Evolutionary conservation across 2,888 invertebrate genomes (phyloP), one percentile per base, ranked within the genome.

Genomic region (Bedellia somnulentella): DNA sequence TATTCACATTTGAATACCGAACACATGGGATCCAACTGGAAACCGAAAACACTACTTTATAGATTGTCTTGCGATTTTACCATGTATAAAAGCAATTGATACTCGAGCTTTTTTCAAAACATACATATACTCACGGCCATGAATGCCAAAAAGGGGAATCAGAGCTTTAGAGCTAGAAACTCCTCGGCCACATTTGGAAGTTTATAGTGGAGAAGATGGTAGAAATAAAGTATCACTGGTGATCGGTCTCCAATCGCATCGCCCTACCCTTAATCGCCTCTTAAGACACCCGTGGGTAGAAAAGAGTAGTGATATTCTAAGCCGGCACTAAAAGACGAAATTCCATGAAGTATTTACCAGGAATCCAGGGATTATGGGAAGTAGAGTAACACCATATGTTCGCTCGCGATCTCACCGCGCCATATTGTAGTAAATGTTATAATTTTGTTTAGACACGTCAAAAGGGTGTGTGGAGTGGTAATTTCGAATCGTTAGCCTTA

Each of bases 401-500:
- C 41, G 54, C 32, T 31, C 31, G 37, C 35, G 31, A 38, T 43
- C 37, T 41, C 32, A 33, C 37, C 36, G 37, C 27, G 27, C 27
- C 24, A 18, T 22, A 21, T 27, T 17, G 37, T 34, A 45, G 44
- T 49, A 52, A 53, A 53, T 56, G 57, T 56, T 53, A 55, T 60
- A 61, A 60, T 62, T 59, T 53, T 55, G 61, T 61, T 58, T 57
- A 54, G 52, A 48, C 51, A 53, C 45, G 42, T 45, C 44, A 35
- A 24, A 30, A 17, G 24, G 27, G 35, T 26, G 45, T 43, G 44
- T n/a, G 29, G 29, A 13, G 15, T 35, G 37, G 46, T 51, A 50
- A 53, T 61, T 60, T 57, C 27, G 48, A 40, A 42, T 63, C 58
- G 61, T 64, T 62, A 63, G 61, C 59, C n/a, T n/a, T n/a, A n/a